Conservation (phyloP, 2,888 invertebrate genomes). For the Andricus curvator region DNA sequence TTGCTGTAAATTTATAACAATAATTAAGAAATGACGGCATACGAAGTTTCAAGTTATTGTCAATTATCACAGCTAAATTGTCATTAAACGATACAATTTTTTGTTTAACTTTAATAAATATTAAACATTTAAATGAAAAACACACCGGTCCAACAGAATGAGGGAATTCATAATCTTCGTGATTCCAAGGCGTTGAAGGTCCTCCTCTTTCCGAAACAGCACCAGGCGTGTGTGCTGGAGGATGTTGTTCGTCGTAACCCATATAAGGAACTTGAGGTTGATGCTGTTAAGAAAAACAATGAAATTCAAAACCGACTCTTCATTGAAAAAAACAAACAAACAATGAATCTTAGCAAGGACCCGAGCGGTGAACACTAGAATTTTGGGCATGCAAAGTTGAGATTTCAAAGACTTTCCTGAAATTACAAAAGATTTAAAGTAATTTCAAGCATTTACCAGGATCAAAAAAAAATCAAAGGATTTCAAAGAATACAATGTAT, state of each 20-base stretch:
- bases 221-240: conserved; percentile 82
- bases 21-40: not conserved
- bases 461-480: no score
- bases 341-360: not conserved
- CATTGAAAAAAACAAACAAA: not conserved
- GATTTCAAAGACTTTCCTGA: no score
- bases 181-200: conserved; percentile 83
- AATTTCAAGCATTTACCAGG: no score
- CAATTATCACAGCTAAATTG: no score
- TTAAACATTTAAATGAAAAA: conserved; percentile 54
- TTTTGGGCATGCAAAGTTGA: no score
- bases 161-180: conserved; percentile 90
- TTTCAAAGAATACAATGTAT: no score
- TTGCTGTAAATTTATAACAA: conserved; percentile 76
- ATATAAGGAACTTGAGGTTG: conserved; percentile 82
- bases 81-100: not conserved
- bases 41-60: conserved; percentile 6
- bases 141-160: conserved; percentile 90
- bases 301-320: not conserved
- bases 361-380: no score
- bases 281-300: conserved; percentile 54
- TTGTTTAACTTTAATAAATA: no score
- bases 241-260: conserved; percentile 86
- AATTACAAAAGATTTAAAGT: no score
- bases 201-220: conserved; percentile 81